Conservation (phyloP, 2,113 vertebrate genomes). For the Pterocles orientalis region DNA sequence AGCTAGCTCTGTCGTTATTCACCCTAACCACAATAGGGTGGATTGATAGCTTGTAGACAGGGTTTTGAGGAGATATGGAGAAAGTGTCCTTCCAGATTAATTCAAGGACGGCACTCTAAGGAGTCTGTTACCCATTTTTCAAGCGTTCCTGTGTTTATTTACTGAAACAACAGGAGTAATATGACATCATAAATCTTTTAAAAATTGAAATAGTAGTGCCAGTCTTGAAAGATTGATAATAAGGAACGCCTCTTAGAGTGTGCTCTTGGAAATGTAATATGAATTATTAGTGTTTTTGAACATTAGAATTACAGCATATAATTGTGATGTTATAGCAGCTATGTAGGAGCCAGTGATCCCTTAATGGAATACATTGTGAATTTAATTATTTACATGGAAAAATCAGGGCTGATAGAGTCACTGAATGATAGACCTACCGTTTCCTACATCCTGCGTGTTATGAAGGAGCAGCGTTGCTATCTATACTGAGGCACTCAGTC, state of each 20-base stretch:
- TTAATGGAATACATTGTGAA: slow-evolving; percentile 31
- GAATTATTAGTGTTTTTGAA: slow-evolving; percentile 68
- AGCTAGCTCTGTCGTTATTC: not conserved
- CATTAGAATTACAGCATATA: slow-evolving; percentile 59
- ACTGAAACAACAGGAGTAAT: slow-evolving; percentile 61
- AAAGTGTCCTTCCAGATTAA: slow-evolving; percentile 39
- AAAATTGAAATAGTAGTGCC: slow-evolving; percentile 69
- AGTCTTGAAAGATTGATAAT: slow-evolving; percentile 73
- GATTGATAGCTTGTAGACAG: slow-evolving; percentile 12
- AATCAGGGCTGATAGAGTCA: not conserved
- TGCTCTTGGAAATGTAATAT: slow-evolving; percentile 56
- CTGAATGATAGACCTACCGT: not conserved
- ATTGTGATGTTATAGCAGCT: slow-evolving; percentile 36
- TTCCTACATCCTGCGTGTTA: not conserved
- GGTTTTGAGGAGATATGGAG: slow-evolving; percentile 8
- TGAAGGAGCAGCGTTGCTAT: not conserved
- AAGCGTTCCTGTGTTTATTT: slow-evolving; percentile 55
- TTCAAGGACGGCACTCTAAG: slow-evolving; percentile 51
- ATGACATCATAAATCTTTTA: slow-evolving; percentile 61
- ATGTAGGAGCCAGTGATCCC: slow-evolving; percentile 24
- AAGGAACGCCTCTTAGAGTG: slow-evolving; percentile 56
- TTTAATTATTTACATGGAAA: slow-evolving; percentile 53
- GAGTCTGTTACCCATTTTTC: slow-evolving; percentile 54
- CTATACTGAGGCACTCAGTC: not conserved
- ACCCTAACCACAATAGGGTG: not conserved